Evolutionary conservation across 2,113 vertebrate genomes (phyloP).

Genomic region (Planiliza haematocheilus): DNA sequence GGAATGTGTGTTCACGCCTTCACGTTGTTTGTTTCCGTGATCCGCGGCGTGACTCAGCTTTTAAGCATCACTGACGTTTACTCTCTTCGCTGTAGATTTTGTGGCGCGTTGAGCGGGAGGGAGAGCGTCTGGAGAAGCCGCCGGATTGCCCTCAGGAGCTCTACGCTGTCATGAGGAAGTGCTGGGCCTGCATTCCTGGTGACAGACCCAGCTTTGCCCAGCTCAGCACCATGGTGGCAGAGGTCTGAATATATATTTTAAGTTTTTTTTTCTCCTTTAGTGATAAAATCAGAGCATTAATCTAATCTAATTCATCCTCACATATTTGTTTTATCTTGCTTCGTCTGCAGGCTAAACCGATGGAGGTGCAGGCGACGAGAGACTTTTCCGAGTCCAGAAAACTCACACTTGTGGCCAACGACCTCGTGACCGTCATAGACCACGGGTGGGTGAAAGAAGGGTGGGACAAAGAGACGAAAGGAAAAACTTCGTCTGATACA

Average conservation of each 20-base stretch:
- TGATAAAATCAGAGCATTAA: neutral
- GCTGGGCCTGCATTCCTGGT: conserved; percentile 84
- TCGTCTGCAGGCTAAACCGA: conserved; percentile 83
- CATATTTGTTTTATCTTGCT: neutral
- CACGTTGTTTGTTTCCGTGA: neutral
- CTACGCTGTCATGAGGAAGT: conserved; percentile 85
- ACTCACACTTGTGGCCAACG: conserved; percentile 82
- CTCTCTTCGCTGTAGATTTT: conserved; percentile 82
- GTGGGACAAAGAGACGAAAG: neutral
- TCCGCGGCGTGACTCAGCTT: conserved; percentile 35
- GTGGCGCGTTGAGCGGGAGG: conserved; percentile 84
- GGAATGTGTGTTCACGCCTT: conserved; percentile 51
- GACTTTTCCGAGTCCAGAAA: conserved; percentile 85
- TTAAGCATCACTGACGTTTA: neutral
- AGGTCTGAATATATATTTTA: too few species aligned
- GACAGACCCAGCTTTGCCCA: conserved; percentile 86
- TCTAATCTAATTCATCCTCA: neutral
- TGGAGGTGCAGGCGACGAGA: conserved; percentile 81
- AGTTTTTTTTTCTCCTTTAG: neutral
- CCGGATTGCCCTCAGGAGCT: conserved; percentile 86
- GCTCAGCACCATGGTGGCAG: conserved; percentile 82
- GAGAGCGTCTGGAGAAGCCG: conserved; percentile 85
- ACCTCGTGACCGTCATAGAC: conserved; percentile 87
- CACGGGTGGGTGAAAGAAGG: conserved; percentile 78
- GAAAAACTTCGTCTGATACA: conserved; percentile 3